These are phyloP conservation scores for Prionchulus punctatus DNA, from an alignment of 2,888 invertebrate genomes.

Conservation along the genomic window DNA sequence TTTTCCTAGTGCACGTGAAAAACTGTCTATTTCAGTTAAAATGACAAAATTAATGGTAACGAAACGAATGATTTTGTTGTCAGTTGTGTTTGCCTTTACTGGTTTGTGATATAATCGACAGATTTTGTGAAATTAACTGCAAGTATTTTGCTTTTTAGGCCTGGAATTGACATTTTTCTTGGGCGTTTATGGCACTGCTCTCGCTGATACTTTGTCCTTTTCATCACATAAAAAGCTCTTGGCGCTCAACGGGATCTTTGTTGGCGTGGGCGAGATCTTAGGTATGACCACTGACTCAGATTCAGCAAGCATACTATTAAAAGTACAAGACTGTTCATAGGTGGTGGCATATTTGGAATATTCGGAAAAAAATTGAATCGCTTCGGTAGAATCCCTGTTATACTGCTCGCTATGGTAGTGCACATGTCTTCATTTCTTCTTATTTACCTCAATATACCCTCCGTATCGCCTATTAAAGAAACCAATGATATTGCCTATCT, in stretches of 20 bases:
- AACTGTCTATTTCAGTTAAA: constrained; percentile 40
- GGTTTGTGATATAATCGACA: constrained; percentile 50
- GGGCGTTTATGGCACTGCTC: constrained; percentile 79
- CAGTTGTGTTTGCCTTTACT: constrained; percentile 72
- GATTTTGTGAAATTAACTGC: no score
- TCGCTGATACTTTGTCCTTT: constrained; percentile 66
- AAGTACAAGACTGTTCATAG: no score
- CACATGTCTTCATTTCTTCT: constrained; percentile 65
- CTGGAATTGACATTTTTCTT: constrained; percentile 84
- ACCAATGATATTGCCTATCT: constrained; percentile 45
- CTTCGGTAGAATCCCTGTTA: constrained; percentile 76
- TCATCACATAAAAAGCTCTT: constrained; percentile 62
- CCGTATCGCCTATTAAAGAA: constrained; percentile 55
- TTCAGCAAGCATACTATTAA: neutral
- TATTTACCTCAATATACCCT: constrained; percentile 72
- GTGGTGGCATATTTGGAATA: constrained; percentile 80
- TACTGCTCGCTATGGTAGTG: constrained; percentile 67
- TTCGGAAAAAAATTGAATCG: constrained; percentile 63
- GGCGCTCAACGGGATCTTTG: constrained; percentile 79
- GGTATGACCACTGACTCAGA: no score
- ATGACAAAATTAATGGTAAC: constrained; percentile 62
- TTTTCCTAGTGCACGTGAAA: no score
- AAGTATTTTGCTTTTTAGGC: constrained; percentile 44
- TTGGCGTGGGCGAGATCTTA: constrained; percentile 80
- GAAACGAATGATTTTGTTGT: constrained; percentile 63